Evolutionary conservation across 23 tunicate species (phyloP).

Genomic region (Trididemnum clinides): DNA sequence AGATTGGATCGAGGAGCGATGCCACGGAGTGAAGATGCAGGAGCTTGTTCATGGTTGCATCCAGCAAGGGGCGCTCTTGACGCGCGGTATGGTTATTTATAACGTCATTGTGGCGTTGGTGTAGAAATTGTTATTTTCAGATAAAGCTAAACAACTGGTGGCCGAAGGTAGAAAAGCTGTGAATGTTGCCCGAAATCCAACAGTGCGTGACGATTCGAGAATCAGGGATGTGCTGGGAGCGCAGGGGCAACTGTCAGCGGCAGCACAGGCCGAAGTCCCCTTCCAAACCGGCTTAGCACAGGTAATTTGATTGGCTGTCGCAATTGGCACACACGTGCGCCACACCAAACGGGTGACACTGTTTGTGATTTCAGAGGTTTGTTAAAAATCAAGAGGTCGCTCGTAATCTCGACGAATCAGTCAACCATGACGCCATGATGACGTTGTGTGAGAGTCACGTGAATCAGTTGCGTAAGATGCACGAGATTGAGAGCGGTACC

Average conservation of each 20-base stretch:
- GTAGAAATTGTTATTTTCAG: too few species aligned
- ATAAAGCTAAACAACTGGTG: conserved; percentile 25
- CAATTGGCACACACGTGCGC: too few species aligned
- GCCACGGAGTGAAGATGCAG: conserved; percentile 45
- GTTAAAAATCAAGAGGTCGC: conserved; percentile 75
- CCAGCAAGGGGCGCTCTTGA: conserved; percentile 12
- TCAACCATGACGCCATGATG: conserved; percentile 61
- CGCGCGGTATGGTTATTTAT: not conserved
- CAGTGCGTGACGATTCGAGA: conserved; percentile 60
- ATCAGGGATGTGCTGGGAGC: conserved; percentile 51
- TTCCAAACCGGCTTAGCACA: conserved; percentile 75
- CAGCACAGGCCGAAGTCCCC: conserved; percentile 46
- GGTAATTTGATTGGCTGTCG: conserved; percentile 16
- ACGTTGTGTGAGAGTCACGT: conserved; percentile 85
- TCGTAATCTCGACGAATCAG: conserved; percentile 49
- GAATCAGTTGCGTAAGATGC: conserved; percentile 77
- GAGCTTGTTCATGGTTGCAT: conserved; percentile 43
- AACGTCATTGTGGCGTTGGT: too few species aligned
- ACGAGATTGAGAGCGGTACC: conserved; percentile 46
- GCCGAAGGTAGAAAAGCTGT: conserved; percentile 27
- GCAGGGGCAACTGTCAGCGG: conserved; percentile 39
- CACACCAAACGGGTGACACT: too few species aligned
- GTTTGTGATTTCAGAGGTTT: too few species aligned
- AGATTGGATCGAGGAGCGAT: conserved; percentile 73
- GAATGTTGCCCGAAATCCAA: conserved; percentile 29